A percentile compares a stretch with the other conserved stretches of the same genome.
Evolutionary conservation across 2,888 invertebrate species (phyloP).

Genomic region (Folsomia candida): DNA sequence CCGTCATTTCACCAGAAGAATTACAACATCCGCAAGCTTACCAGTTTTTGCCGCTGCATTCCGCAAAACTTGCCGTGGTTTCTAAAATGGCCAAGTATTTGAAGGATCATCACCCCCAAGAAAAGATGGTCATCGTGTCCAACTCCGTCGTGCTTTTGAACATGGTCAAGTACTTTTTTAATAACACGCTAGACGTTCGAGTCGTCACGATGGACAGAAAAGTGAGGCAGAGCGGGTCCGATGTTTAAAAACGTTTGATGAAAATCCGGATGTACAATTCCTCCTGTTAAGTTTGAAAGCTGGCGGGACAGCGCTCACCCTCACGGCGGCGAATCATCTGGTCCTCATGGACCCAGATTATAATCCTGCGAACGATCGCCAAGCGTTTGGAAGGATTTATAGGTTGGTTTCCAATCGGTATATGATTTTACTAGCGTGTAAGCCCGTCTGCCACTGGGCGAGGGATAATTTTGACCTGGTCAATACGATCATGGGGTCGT

Average conservation of each 20-base stretch:
- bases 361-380: constrained; percentile 99
- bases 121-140: background rate
- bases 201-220: background rate
- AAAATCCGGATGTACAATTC: background rate
- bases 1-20: background rate
- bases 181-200: background rate
- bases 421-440: too few relatives aligned
- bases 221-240: background rate
- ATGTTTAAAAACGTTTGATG: background rate
- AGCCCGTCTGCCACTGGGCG: too few relatives aligned
- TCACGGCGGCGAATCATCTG: constrained; percentile 14
- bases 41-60: background rate
- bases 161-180: background rate
- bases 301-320: constrained; percentile 7
- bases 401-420: too few relatives aligned
- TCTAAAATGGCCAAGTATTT: background rate
- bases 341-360: constrained; percentile 61
- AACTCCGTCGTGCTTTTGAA: background rate
- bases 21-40: background rate
- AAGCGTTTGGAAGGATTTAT: constrained; percentile 99
- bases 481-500: too few relatives aligned
- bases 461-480: too few relatives aligned
- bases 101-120: background rate
- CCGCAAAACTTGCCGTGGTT: background rate
- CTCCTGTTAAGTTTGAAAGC: constrained; percentile 18